Evolutionary conservation across 2,888 invertebrate genomes (phyloP).

Genomic region (Mimachlamys varia): DNA sequence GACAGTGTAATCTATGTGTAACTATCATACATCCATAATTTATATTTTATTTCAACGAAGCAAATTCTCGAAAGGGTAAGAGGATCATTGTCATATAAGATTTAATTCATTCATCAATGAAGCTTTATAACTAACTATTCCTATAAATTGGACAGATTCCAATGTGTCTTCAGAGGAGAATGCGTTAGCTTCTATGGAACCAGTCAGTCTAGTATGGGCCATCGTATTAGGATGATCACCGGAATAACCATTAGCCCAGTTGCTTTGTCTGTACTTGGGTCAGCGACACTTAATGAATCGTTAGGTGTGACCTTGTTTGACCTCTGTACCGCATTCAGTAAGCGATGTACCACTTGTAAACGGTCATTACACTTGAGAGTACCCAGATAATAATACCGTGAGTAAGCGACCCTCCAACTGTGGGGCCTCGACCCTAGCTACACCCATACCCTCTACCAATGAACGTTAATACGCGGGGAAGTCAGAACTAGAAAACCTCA

Average conservation of each 20-base stretch:
- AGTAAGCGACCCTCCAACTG: background rate
- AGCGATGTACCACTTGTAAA: slow-evolving; percentile 23
- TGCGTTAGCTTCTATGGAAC: no score
- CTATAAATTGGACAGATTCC: no score
- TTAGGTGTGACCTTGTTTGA: background rate
- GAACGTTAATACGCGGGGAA: background rate
- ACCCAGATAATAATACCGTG: background rate
- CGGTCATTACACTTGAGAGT: slow-evolving; percentile 20
- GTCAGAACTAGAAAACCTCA: background rate
- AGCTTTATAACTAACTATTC: no score
- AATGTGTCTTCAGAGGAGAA: no score
- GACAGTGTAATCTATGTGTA: no score
- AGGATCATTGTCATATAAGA: no score
- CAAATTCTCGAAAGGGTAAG: no score
- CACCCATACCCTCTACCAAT: background rate
- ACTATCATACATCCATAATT: no score
- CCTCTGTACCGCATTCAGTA: background rate
- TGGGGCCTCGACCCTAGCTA: background rate
- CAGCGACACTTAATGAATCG: slow-evolving; percentile 2
- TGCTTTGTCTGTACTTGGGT: background rate
- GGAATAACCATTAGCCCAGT: slow-evolving; percentile 2
- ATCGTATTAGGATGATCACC: background rate
- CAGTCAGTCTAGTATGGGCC: background rate
- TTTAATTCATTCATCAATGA: no score
- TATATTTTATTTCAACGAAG: no score